Conservation (phyloP, 1,140 invertebrate genomes). For the Aphelinus certus region DNA sequence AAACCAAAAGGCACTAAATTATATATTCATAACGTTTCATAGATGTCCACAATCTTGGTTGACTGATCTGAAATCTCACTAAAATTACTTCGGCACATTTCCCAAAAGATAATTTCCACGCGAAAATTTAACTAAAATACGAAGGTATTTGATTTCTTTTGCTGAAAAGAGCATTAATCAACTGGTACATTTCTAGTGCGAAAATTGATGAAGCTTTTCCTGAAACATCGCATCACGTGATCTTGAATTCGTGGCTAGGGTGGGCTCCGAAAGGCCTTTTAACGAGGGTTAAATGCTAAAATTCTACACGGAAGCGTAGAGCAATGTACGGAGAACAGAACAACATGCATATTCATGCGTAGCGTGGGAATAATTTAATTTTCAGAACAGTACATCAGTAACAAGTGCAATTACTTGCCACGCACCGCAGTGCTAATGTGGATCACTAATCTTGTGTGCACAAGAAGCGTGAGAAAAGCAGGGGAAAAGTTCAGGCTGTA, state of each 20-base stretch:
- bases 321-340: not conserved
- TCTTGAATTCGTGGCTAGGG: not conserved
- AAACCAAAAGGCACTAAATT: too few relatives aligned
- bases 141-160: too few relatives aligned
- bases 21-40: too few relatives aligned
- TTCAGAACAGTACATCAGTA: slow-evolving; percentile 46
- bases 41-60: too few relatives aligned
- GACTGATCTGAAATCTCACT: too few relatives aligned
- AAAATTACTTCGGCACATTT: too few relatives aligned
- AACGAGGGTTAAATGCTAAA: slow-evolving; percentile 8
- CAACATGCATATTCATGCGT: slow-evolving; percentile 48
- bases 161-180: too few relatives aligned
- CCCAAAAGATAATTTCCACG: too few relatives aligned
- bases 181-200: not conserved
- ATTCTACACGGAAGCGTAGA: not conserved
- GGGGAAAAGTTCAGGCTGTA: not conserved
- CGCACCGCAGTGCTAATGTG: not conserved
- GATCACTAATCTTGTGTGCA: slow-evolving; percentile 7
- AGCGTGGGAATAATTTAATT: slow-evolving; percentile 47
- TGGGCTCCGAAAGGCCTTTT: slow-evolving; percentile 20
- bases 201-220: slow-evolving; percentile 11
- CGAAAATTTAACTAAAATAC: too few relatives aligned
- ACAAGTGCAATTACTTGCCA: slow-evolving; percentile 47
- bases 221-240: not conserved
- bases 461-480: not conserved